These are phyloP conservation scores for Gambusia affinis DNA, from an alignment of 2,113 vertebrate genomes.

Conservation along the genomic window DNA sequence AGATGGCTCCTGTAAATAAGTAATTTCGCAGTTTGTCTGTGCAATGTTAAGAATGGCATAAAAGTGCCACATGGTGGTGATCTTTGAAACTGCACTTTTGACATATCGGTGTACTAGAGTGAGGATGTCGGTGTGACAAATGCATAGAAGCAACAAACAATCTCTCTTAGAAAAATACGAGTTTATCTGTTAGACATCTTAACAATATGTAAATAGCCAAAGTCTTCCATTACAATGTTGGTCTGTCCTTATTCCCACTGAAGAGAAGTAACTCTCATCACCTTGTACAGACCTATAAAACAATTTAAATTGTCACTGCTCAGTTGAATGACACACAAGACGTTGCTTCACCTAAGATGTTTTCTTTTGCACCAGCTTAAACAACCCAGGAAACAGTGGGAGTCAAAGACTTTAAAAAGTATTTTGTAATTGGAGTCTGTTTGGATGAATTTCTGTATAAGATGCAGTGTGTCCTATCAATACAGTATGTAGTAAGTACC, in stretches of 20 bases:
- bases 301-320: slow-evolving; percentile 48
- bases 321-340: slow-evolving; percentile 64
- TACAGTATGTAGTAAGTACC: slow-evolving; percentile 86
- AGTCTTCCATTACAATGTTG: slow-evolving; percentile 73
- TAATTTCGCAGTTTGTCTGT: slow-evolving; percentile 36
- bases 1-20: slow-evolving; percentile 12
- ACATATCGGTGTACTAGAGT: slow-evolving; percentile 19
- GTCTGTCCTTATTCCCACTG: slow-evolving; percentile 46
- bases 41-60: slow-evolving; percentile 37
- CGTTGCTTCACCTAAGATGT: slow-evolving; percentile 57
- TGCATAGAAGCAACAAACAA: slow-evolving; percentile 61
- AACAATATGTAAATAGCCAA: slow-evolving; percentile 68
- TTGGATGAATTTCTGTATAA: slow-evolving; percentile 87
- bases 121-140: slow-evolving; percentile 28
- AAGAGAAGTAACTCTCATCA: slow-evolving; percentile 43
- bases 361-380: slow-evolving; percentile 71
- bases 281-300: slow-evolving; percentile 61
- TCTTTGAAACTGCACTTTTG: slow-evolving; percentile 72
- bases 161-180: slow-evolving; percentile 56
- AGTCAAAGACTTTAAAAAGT: slow-evolving; percentile 85
- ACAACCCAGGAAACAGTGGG: slow-evolving; percentile 80
- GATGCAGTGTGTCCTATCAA: slow-evolving; percentile 87
- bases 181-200: slow-evolving; percentile 43
- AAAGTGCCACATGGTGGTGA: slow-evolving; percentile 48
- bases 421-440: slow-evolving; percentile 96